These are phyloP conservation scores for Drosophila diplacantha DNA, from an alignment of 2,888 invertebrate genomes.

Conservation along the genomic window DNA sequence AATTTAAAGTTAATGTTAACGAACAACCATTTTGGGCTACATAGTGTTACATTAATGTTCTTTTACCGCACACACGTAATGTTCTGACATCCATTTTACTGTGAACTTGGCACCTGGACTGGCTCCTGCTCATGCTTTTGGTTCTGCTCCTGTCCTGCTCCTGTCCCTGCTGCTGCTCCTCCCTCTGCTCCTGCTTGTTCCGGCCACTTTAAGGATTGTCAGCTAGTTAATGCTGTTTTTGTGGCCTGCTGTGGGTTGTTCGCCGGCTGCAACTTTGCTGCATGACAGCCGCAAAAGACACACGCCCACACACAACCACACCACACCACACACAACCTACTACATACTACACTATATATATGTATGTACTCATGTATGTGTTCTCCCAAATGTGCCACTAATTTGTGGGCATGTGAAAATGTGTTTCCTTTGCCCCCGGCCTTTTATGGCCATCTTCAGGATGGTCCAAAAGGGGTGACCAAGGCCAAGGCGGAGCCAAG, in stretches of 20 bases:
- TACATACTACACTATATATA: background rate
- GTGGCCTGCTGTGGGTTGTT: constrained; percentile 37
- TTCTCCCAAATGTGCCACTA: constrained; percentile 60
- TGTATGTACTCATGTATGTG: background rate
- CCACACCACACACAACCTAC: constrained; percentile 11
- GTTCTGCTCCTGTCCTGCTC: background rate
- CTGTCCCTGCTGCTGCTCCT: background rate
- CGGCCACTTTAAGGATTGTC: constrained; percentile 26
- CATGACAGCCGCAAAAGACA: constrained; percentile 42
- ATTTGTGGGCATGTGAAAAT: constrained; percentile 62
- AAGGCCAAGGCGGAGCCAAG: constrained; percentile 1
- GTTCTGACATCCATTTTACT: constrained; percentile 15
- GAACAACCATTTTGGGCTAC: background rate
- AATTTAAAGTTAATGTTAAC: background rate
- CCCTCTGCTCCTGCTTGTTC: constrained; percentile 3
- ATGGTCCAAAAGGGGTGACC: constrained; percentile 10
- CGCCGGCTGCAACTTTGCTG: constrained; percentile 52
- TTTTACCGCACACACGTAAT: constrained; percentile 1
- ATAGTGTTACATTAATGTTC: constrained; percentile 9
- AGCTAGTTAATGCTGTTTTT: constrained; percentile 43
- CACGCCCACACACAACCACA: constrained; percentile 12
- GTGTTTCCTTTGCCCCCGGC: constrained; percentile 23
- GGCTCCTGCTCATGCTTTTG: background rate
- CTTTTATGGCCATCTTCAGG: constrained; percentile 53
- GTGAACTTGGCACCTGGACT: constrained; percentile 16